phyloP scores from a whole-genome alignment of 2,113 vertebrate genomes.

The Sclerurus mexicanus region DNA sequence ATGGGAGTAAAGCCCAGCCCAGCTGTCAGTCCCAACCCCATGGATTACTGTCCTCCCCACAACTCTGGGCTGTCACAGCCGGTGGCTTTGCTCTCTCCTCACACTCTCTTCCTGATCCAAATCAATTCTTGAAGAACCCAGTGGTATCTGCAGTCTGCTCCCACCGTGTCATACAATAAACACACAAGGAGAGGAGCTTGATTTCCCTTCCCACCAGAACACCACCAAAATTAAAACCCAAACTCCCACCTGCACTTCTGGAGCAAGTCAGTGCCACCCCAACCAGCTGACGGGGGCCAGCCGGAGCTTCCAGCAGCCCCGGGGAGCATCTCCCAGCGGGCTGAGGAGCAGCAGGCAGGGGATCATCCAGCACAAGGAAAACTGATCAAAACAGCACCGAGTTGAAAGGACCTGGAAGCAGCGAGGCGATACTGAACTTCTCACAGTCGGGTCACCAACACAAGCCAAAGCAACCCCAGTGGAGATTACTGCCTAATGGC shows the following conservation, averaged over 20 bases:
- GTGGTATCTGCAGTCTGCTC: background rate
- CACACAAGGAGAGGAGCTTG: background rate
- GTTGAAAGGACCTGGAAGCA: background rate
- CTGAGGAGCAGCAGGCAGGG: background rate
- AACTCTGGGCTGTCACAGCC: background rate
- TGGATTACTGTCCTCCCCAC: rapidly evolving
- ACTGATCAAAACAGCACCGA: background rate
- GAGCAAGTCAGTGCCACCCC: background rate
- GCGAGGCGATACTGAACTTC: background rate
- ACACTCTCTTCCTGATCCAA: background rate
- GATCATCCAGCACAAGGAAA: background rate
- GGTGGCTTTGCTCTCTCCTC: background rate
- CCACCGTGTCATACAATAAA: background rate
- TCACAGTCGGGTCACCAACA: background rate
- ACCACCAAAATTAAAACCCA: background rate
- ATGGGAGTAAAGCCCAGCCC: background rate
- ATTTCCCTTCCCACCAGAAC: background rate
- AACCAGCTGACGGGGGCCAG: rapidly evolving
- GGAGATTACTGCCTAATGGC: background rate
- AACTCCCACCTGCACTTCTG: background rate
- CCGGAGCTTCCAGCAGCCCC: background rate
- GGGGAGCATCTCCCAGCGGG: background rate
- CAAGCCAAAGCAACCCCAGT: background rate
- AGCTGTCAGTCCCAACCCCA: rapidly evolving
- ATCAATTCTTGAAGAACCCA: background rate